Conservation (phyloP, 1,140 invertebrate species). For the Homalodisca vitripennis region DNA sequence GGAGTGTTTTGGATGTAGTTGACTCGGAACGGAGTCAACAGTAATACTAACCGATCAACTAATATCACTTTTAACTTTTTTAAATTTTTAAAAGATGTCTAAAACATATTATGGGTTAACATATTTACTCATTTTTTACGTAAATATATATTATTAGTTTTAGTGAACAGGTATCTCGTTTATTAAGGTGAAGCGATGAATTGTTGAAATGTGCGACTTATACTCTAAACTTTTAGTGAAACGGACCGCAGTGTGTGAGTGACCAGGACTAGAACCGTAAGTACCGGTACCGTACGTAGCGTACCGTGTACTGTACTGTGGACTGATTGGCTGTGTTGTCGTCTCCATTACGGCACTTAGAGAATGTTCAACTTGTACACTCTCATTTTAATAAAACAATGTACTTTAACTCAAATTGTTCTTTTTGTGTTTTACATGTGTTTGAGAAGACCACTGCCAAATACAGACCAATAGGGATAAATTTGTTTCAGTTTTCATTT, state of each 20-base stretch:
- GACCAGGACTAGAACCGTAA: not conserved
- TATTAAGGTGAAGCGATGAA: no score
- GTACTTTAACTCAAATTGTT: conserved; percentile 24
- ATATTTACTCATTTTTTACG: no score
- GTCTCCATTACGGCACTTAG: not conserved
- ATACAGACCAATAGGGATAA: not conserved
- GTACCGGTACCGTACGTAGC: not conserved
- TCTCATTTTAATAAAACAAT: conserved; percentile 19
- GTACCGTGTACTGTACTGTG: not conserved
- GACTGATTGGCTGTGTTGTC: not conserved
- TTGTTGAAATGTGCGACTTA: conserved; percentile 10
- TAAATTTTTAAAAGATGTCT: no score
- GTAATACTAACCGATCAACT: not conserved
- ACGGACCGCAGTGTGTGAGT: not conserved
- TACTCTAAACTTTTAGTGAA: no score
- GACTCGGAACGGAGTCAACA: not conserved
- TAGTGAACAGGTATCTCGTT: no score
- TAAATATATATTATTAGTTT: no score
- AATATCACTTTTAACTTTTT: no score
- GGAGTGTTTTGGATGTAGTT: not conserved
- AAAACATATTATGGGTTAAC: no score
- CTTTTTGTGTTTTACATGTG: conserved; percentile 1
- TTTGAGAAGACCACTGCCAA: conserved; percentile 19
- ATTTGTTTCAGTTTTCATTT: not conserved
- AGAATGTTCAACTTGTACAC: conserved; percentile 1